A percentile compares a stretch with the other conserved stretches of the same genome.
These are phyloP conservation scores for Chondrosia reniformis DNA, from an alignment of 37 sponge, comb jelly and placozoan species.

Conservation along the genomic window DNA sequence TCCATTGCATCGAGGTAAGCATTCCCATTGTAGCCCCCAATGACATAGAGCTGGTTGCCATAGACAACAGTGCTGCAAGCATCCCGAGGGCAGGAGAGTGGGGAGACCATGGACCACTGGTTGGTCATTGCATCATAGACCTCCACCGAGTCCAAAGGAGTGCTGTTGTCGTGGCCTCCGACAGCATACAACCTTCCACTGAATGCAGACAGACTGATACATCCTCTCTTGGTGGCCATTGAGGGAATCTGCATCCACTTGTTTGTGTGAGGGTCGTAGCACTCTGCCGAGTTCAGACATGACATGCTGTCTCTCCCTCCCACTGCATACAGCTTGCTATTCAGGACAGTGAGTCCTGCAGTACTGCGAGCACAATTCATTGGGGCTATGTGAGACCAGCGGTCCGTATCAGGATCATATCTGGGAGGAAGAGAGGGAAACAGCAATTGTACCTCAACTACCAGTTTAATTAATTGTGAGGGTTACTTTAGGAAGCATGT, in stretches of 20 bases:
- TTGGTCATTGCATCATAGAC: constrained; percentile 57
- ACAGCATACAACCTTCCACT: constrained; percentile 68
- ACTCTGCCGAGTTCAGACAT: constrained; percentile 67
- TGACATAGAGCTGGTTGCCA: constrained; percentile 63
- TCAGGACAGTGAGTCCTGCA: constrained; percentile 70
- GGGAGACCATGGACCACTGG: constrained; percentile 45
- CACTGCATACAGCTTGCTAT: constrained; percentile 58
- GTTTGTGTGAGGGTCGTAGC: constrained; percentile 80
- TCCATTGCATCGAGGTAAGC: constrained; percentile 71
- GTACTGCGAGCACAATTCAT: constrained; percentile 74
- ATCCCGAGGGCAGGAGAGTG: constrained; percentile 53
- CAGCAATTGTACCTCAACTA: not conserved
- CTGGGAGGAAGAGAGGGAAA: constrained; percentile 24
- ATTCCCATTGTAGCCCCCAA: constrained; percentile 80
- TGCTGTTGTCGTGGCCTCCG: constrained; percentile 61
- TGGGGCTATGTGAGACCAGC: constrained; percentile 63
- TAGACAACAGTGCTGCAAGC: constrained; percentile 64
- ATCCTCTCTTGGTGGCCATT: constrained; percentile 60
- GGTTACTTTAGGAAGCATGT: no score
- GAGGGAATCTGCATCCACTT: constrained; percentile 56
- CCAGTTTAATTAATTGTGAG: no score
- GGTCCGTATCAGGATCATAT: constrained; percentile 63
- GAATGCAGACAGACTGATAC: constrained; percentile 60
- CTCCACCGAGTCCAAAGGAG: constrained; percentile 53
- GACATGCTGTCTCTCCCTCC: constrained; percentile 73